phyloP scores from a whole-genome alignment of 2,113 vertebrate genomes.

The Herpailurus yagouaroundi region DNA sequence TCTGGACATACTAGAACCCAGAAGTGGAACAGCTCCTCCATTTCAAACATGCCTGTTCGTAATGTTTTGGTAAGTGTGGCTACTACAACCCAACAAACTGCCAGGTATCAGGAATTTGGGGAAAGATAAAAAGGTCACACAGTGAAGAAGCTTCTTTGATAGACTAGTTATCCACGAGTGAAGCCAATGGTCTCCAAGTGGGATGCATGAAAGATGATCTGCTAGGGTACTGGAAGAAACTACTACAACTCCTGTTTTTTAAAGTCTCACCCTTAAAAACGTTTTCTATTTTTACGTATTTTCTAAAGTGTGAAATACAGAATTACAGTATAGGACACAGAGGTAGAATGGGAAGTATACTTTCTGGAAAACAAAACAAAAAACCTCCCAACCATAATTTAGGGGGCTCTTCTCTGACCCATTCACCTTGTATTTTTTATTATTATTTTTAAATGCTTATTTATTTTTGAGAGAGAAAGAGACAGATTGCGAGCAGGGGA shows the following conservation, averaged over 20 bases:
- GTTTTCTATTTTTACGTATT: neutral
- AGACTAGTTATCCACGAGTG: neutral
- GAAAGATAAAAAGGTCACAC: neutral
- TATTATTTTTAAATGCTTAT: too few relatives aligned
- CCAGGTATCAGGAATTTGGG: neutral
- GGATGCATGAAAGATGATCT: neutral
- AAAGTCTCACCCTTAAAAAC: neutral
- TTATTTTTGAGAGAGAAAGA: too few relatives aligned
- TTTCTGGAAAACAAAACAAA: neutral
- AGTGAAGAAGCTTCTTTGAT: neutral
- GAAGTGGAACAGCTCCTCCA: neutral
- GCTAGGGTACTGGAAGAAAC: neutral
- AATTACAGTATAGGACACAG: neutral
- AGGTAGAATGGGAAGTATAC: neutral
- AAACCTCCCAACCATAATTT: neutral
- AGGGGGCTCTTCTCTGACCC: slow-evolving; percentile 28
- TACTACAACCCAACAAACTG: neutral
- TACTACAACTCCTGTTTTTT: neutral
- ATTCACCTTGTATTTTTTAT: neutral
- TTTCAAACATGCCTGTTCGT: neutral
- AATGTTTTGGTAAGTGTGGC: neutral
- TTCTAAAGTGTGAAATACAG: neutral
- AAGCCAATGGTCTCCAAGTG: neutral
- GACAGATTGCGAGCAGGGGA: too few relatives aligned
- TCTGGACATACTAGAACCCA: neutral